Conservation (phyloP, 2,888 invertebrate genomes). For the Coremacera marginata region DNA sequence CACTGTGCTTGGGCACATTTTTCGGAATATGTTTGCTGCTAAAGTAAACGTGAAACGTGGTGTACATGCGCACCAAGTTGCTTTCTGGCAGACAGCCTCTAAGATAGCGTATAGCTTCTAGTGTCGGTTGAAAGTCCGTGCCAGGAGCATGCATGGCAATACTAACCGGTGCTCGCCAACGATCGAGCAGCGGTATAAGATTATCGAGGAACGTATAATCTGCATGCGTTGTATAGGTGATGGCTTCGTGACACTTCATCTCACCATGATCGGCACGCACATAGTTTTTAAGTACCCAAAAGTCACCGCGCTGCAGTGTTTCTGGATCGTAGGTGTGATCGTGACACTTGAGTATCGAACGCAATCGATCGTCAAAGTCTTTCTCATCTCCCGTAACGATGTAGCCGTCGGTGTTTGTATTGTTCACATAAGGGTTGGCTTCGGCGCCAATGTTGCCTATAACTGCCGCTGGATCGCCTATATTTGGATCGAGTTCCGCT, state of each 20-base stretch:
- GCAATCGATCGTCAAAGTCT: constrained; percentile 67
- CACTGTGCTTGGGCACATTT: constrained; percentile 76
- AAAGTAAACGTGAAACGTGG: constrained; percentile 92
- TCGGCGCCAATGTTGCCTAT: constrained; percentile 57
- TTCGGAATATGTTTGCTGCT: constrained; percentile 87
- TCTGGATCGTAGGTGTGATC: constrained; percentile 74
- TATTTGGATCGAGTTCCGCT: constrained; percentile 49
- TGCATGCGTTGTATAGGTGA: constrained; percentile 93
- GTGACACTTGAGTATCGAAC: constrained; percentile 73
- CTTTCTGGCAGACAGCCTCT: constrained; percentile 79
- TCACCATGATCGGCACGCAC: constrained; percentile 79
- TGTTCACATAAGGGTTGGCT: constrained; percentile 23
- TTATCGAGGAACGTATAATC: constrained; percentile 94
- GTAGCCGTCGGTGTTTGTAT: constrained; percentile 61
- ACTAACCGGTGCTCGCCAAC: constrained; percentile 91
- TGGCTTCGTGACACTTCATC: constrained; percentile 83
- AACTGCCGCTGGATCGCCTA: constrained; percentile 53
- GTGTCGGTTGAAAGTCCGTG: constrained; percentile 81
- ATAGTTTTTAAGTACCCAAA: constrained; percentile 91
- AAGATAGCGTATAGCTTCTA: constrained; percentile 84
- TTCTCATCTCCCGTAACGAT: constrained; percentile 66
- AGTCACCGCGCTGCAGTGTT: constrained; percentile 81
- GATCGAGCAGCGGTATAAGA: constrained; percentile 83
- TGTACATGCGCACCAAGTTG: constrained; percentile 80
- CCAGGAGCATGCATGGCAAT: constrained; percentile 91